Conservation (phyloP, 2,888 invertebrate species). For the Agriotes lineatus region DNA sequence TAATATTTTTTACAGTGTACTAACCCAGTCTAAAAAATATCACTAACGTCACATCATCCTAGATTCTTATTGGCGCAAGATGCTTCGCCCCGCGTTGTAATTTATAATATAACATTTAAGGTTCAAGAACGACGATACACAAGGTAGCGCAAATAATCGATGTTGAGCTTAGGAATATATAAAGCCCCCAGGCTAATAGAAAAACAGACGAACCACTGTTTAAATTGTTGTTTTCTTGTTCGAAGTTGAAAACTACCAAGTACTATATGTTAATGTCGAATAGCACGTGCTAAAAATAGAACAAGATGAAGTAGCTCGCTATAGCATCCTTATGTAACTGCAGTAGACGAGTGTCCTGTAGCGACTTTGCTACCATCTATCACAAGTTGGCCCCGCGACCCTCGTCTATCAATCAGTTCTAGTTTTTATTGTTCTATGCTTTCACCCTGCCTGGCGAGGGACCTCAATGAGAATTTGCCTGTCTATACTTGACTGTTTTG, state of each 20-base stretch:
- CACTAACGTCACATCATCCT: conserved; percentile 51
- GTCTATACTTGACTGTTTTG: conserved; percentile 1
- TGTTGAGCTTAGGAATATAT: too few species aligned
- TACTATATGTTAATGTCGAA: background rate
- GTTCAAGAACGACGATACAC: too few species aligned
- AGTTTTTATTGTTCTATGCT: conserved; percentile 58
- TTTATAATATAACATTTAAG: background rate
- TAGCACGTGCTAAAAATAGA: background rate
- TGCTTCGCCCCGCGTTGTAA: conserved; percentile 19
- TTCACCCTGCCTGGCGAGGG: conserved; percentile 44
- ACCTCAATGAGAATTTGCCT: conserved; percentile 23
- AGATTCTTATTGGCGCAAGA: conserved; percentile 30
- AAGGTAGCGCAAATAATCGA: too few species aligned
- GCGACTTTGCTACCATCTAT: conserved; percentile 60
- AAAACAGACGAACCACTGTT: too few species aligned
- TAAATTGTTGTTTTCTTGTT: too few species aligned
- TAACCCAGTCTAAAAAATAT: too few species aligned
- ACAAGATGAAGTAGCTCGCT: background rate
- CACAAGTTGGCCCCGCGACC: conserved; percentile 60
- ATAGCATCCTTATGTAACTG: background rate
- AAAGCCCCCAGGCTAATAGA: background rate
- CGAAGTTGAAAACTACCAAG: too few species aligned
- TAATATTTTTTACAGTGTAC: too few species aligned
- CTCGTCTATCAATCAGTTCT: conserved; percentile 61
- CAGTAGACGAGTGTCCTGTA: conserved; percentile 46